Evolutionary conservation across 2,888 invertebrate genomes (phyloP).

Genomic region (Campoplex nolae): DNA sequence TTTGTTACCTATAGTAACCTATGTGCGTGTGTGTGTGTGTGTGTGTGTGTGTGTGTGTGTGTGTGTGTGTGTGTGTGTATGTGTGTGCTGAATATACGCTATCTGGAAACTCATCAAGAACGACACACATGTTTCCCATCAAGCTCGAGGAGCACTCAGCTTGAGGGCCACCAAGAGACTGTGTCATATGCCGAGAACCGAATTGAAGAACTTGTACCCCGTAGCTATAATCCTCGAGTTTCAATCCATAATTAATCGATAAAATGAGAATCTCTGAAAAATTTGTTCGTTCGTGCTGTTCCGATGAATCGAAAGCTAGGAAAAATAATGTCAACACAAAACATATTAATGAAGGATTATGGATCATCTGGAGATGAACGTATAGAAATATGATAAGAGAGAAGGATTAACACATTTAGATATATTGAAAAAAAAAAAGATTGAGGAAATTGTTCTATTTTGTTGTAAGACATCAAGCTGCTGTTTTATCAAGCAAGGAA

Average conservation of each 20-base stretch:
- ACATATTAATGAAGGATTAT: slow-evolving; percentile 10
- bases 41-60: slow-evolving; percentile 13
- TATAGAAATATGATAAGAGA: slow-evolving; percentile 6
- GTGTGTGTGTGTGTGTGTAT: not conserved
- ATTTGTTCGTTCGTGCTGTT: slow-evolving; percentile 52
- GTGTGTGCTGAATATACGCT: slow-evolving; percentile 33
- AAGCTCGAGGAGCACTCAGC: slow-evolving; percentile 66
- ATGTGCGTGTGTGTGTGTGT: slow-evolving; percentile 3
- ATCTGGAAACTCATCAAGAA: slow-evolving; percentile 66
- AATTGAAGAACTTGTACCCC: slow-evolving; percentile 18
- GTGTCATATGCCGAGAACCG: slow-evolving; percentile 16
- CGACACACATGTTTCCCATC: slow-evolving; percentile 69
- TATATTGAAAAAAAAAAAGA: not conserved
- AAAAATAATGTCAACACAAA: not conserved
- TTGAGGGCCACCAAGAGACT: slow-evolving; percentile 37
- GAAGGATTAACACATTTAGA: not conserved
- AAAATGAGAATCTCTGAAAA: slow-evolving; percentile 48
- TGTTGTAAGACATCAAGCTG: not conserved
- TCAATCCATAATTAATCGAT: slow-evolving; percentile 66
- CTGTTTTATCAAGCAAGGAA: not conserved
- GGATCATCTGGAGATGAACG: slow-evolving; percentile 7
- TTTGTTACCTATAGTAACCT: slow-evolving; percentile 41
- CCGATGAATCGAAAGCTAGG: slow-evolving; percentile 9
- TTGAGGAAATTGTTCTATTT: not conserved
- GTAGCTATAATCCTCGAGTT: slow-evolving; percentile 40